Percentiles rank a stretch among this genome's conserved stretches.
These are phyloP conservation scores for Rhabdornis inornatus DNA, from an alignment of 2,113 vertebrate genomes.

Conservation along the genomic window DNA sequence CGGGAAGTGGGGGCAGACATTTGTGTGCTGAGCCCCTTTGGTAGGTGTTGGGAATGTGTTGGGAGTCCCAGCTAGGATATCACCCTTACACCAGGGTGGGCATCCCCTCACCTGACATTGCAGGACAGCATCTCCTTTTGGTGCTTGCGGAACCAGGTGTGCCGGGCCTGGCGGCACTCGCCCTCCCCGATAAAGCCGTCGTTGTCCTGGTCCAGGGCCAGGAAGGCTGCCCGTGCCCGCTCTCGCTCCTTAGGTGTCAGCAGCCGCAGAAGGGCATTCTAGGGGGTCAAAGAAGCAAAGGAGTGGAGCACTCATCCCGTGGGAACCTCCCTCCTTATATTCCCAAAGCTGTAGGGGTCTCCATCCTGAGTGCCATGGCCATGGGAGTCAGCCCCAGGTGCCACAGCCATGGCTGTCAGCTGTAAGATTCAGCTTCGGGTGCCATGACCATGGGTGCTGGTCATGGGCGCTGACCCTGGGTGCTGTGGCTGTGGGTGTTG, in stretches of 20 bases:
- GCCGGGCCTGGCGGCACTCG: constrained; percentile 80
- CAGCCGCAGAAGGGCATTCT: constrained; percentile 90
- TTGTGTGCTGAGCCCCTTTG: fast-evolving
- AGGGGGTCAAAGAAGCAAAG: not conserved
- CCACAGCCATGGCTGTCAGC: too few species aligned
- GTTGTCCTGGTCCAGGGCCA: constrained; percentile 77
- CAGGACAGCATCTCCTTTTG: constrained; percentile 84
- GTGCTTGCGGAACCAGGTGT: constrained; percentile 88
- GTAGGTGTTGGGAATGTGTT: not conserved
- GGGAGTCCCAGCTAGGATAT: fast-evolving
- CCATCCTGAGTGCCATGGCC: not conserved
- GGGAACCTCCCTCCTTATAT: fast-evolving
- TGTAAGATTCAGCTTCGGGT: not conserved
- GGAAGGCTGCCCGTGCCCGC: constrained; percentile 78
- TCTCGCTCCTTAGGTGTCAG: constrained; percentile 88
- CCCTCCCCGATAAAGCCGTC: constrained; percentile 75
- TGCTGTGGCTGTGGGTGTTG: not conserved
- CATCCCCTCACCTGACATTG: constrained; percentile 82
- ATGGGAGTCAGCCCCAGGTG: not conserved
- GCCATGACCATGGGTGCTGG: not conserved
- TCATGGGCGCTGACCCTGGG: too few species aligned
- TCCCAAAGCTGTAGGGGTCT: not conserved
- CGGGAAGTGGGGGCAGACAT: fast-evolving
- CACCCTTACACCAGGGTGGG: fast-evolving
- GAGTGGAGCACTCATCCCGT: fast-evolving